phyloP scores from a whole-genome alignment of 1,140 invertebrate species.

The Heterodera carotae region DNA sequence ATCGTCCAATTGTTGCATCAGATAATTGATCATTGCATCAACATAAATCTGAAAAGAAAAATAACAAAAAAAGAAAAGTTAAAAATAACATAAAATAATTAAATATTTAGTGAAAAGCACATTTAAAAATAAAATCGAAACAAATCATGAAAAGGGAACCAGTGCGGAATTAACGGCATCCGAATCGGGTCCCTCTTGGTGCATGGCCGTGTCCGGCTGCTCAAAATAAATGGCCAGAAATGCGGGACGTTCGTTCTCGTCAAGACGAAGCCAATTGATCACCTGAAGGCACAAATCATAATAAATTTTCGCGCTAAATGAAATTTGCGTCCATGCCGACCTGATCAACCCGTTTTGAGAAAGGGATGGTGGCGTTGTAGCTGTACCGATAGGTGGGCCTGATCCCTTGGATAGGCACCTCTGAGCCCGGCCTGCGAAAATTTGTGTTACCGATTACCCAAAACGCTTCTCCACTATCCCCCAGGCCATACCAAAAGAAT shows the following conservation, averaged over 20 bases:
- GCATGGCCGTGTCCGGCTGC: conserved; percentile 73
- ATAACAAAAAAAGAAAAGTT: too few relatives aligned
- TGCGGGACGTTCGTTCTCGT: conserved; percentile 60
- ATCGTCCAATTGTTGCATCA: conserved; percentile 55
- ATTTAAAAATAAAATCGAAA: background rate
- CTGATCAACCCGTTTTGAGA: conserved; percentile 55
- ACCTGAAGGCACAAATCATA: conserved; percentile 61
- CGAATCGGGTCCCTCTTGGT: conserved; percentile 46
- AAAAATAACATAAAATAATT: too few relatives aligned
- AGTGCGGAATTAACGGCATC: conserved; percentile 51
- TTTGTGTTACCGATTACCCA: background rate
- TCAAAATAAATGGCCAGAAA: conserved; percentile 75
- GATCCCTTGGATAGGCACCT: conserved; percentile 45
- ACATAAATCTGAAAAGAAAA: conserved; percentile 33
- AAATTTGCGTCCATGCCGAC: conserved; percentile 3
- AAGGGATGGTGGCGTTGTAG: conserved; percentile 47
- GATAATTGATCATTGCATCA: conserved; percentile 56
- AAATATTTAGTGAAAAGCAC: too few relatives aligned
- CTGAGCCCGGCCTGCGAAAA: conserved; percentile 39
- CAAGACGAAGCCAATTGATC: conserved; percentile 72
- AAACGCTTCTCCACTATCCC: background rate
- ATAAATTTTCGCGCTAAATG: conserved; percentile 45
- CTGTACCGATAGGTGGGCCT: conserved; percentile 42
- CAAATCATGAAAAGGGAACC: background rate
- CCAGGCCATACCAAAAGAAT: conserved; percentile 46